Conservation (phyloP, 2,888 invertebrate genomes). For the Nysson spinosus region DNA sequence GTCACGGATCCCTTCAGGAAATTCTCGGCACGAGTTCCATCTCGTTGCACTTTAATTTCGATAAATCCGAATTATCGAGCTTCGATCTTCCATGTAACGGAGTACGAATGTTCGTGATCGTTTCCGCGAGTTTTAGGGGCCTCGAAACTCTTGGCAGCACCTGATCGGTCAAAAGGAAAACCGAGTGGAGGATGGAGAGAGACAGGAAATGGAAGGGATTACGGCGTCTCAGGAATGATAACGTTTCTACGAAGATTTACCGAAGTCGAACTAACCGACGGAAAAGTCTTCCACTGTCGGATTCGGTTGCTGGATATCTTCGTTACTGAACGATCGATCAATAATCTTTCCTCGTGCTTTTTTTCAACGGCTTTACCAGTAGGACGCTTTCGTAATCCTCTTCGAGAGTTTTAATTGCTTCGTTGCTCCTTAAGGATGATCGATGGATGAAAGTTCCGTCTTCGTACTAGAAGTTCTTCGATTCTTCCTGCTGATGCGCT, state of each 20-base stretch:
- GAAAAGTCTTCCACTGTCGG: conserved; percentile 21
- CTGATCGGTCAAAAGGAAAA: conserved; percentile 19
- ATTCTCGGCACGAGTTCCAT: conserved; percentile 18
- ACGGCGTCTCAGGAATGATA: conserved; percentile 35
- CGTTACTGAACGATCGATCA: conserved; percentile 19
- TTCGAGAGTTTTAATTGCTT: conserved; percentile 25
- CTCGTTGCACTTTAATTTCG: conserved; percentile 43
- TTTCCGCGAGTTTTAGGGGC: neutral
- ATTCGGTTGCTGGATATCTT: conserved; percentile 12
- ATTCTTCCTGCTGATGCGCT: too few species aligned
- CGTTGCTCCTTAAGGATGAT: neutral
- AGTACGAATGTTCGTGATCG: conserved; percentile 2
- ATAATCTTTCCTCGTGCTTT: conserved; percentile 7
- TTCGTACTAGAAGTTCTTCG: too few species aligned
- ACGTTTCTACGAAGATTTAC: conserved; percentile 33
- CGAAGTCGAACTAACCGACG: conserved; percentile 13
- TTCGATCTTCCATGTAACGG: conserved; percentile 25
- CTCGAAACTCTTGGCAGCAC: conserved; percentile 18
- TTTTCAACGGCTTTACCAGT: neutral
- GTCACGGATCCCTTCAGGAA: neutral
- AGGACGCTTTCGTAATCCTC: conserved; percentile 10
- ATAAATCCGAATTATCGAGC: conserved; percentile 43
- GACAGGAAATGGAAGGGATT: conserved; percentile 28
- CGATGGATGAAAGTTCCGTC: too few species aligned
- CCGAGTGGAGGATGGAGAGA: conserved; percentile 9